phyloP scores from a whole-genome alignment of 2,797 vertebrate genomes.

The Rousettus madagascariensis region DNA sequence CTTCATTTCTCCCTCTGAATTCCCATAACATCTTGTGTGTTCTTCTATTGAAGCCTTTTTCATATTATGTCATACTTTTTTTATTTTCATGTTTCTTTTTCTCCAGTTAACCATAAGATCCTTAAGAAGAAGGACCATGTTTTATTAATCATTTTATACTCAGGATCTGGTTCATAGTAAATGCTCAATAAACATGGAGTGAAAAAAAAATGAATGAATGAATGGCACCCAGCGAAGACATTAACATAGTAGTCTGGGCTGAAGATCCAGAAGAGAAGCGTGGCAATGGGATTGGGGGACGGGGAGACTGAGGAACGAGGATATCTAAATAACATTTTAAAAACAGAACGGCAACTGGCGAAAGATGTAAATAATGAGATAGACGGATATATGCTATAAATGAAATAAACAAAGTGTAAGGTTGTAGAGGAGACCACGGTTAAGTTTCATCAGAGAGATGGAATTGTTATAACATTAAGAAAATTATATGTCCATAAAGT shows the following conservation, averaged over 20 bases:
- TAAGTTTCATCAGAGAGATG: background rate
- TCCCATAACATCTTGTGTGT: background rate
- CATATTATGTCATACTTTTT: background rate
- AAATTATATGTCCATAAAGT: slow-evolving; percentile 26
- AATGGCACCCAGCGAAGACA: background rate
- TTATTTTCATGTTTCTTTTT: background rate
- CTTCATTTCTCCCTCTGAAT: background rate
- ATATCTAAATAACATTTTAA: background rate
- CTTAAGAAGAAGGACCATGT: background rate
- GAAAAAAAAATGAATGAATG: background rate
- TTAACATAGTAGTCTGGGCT: background rate
- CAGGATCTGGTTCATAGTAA: background rate
- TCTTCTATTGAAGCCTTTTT: background rate
- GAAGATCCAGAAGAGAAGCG: background rate
- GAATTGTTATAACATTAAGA: background rate
- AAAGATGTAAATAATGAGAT: background rate
- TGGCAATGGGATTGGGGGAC: background rate
- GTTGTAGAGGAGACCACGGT: background rate
- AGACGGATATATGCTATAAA: background rate
- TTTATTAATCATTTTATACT: background rate
- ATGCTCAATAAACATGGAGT: background rate
- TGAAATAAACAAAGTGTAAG: background rate
- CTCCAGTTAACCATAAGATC: background rate
- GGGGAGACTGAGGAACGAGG: background rate
- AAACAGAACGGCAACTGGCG: background rate